Base-by-base conservation (phyloP, 2,797 vertebrate genomes). In the Clarias fuscus region DNA sequence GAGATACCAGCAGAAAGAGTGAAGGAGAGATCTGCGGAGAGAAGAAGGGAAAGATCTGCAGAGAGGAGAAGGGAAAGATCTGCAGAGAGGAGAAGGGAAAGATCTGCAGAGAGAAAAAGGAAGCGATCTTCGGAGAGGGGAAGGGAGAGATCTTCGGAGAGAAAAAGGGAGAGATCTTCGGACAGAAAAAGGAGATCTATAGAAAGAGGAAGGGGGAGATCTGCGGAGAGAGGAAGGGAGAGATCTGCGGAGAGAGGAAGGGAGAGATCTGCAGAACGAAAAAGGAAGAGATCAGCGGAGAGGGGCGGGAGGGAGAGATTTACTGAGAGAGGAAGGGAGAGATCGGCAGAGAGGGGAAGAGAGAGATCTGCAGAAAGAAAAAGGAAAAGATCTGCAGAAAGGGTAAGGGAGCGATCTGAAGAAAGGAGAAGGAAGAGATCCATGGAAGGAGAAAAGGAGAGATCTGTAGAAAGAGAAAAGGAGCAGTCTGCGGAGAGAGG, bases 401-500 rank as follows among this genome's bases (percentile, higher is more conserved):
- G 76, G 79, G 5, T 65, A 64, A 88, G 40, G 30, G 61, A 40
- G 37, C 64, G 27, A 79, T 61, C 77, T 20, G 20, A 17, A 61
- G 65, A 27, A 4, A 30, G n/a, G 5, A n/a, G 27, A 30, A 30
- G 65, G 15, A 84, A 89, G 90, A 40, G 37, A 62, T 33, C 24
- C n/a, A 65, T 17, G 87, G 86, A 40, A 71, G 56, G 76, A 78
- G 7, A 76, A 53, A 53, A 53, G 48, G 48, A 33, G 58, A 79
- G 37, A 79, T 61, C 77, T 43, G 20, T 8, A 61, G 65, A 27
- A 4, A 30, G n/a, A 27, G 65, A 30, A 17, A 30, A n/a, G 15
- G 85, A 89, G 90, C 27, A 37, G 58, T 27, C 24, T 20, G 33
- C 13, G 85, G 86, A 40, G 75, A 48, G 77, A 78, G 7, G 71